phyloP scores from a whole-genome alignment of 2,113 vertebrate genomes.

The Chamaetylas fuelleborni region DNA sequence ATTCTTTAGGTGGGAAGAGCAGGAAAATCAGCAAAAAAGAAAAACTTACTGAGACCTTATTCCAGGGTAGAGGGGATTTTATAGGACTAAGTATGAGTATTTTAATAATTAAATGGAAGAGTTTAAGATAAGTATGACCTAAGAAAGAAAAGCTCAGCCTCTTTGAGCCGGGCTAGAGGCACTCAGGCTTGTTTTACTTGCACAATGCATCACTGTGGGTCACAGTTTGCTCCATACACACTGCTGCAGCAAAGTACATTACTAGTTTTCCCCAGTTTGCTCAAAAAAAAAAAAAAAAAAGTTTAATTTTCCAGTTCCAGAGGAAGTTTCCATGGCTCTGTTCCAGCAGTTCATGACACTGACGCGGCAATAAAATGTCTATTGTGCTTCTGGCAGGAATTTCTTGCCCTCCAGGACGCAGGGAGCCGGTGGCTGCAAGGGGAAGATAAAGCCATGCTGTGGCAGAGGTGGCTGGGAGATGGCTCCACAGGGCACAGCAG shows the following conservation, averaged over 20 bases:
- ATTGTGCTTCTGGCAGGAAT: not conserved
- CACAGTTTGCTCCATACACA: not conserved
- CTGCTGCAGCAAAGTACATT: not conserved
- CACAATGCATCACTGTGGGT: not conserved
- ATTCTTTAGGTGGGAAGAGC: not conserved
- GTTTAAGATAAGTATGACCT: not conserved
- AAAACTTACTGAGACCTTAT: not conserved
- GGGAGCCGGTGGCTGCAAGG: not conserved
- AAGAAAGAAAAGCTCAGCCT: not conserved
- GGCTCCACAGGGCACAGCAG: not conserved
- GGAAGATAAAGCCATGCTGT: not conserved
- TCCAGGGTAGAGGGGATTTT: not conserved
- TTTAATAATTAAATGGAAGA: not conserved
- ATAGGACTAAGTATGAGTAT: not conserved
- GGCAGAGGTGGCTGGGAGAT: not conserved
- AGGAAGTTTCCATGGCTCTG: conserved; percentile 14
- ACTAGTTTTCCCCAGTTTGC: conserved; percentile 12
- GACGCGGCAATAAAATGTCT: not conserved
- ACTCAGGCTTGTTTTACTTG: not conserved
- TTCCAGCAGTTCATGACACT: conserved; percentile 9
- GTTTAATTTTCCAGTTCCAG: conserved; percentile 31
- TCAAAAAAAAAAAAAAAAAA: not conserved
- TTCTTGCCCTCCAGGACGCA: not conserved
- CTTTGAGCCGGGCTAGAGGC: not conserved
- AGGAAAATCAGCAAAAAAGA: not conserved